A percentile compares a stretch with the other conserved stretches of the same genome.
phyloP scores from a whole-genome alignment of 2,888 invertebrate genomes.

The Cryptocheilus praepositus region DNA sequence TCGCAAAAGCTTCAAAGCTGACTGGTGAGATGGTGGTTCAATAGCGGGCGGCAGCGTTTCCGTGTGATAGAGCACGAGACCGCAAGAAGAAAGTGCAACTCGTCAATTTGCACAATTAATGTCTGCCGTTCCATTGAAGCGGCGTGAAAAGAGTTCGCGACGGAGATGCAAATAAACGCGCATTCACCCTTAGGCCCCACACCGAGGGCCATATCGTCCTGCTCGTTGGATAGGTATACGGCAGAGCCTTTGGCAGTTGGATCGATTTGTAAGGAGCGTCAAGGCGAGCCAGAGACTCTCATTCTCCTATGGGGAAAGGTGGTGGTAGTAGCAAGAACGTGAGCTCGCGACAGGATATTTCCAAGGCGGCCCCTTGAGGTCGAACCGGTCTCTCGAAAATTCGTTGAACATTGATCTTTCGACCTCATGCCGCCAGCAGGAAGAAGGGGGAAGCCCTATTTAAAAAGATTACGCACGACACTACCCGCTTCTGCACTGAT shows the following conservation, averaged over 20 bases:
- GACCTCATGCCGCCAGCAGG: background rate
- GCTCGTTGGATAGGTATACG: constrained; percentile 26
- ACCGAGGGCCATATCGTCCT: constrained; percentile 23
- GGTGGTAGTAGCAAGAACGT: background rate
- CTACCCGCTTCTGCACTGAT: no score
- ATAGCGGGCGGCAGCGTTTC: no score
- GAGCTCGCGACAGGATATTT: background rate
- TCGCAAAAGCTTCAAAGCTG: no score
- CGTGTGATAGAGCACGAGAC: no score
- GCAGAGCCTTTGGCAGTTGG: constrained; percentile 57
- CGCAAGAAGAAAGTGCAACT: no score
- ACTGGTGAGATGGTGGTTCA: no score
- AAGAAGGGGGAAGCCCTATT: no score
- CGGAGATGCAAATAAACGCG: no score
- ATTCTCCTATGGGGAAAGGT: constrained; percentile 36
- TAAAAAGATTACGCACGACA: no score
- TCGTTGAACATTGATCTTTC: constrained; percentile 3
- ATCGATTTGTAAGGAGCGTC: constrained; percentile 72
- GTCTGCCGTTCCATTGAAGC: no score
- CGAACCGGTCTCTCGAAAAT: constrained; percentile 6
- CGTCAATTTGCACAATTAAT: no score
- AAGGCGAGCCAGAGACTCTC: constrained; percentile 69
- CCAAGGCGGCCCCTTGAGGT: background rate
- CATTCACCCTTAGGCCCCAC: constrained; percentile 8
- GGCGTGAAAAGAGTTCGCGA: no score